Base-by-base conservation (phyloP, 2,797 vertebrate genomes). In the Sebastes nivosus region DNA sequence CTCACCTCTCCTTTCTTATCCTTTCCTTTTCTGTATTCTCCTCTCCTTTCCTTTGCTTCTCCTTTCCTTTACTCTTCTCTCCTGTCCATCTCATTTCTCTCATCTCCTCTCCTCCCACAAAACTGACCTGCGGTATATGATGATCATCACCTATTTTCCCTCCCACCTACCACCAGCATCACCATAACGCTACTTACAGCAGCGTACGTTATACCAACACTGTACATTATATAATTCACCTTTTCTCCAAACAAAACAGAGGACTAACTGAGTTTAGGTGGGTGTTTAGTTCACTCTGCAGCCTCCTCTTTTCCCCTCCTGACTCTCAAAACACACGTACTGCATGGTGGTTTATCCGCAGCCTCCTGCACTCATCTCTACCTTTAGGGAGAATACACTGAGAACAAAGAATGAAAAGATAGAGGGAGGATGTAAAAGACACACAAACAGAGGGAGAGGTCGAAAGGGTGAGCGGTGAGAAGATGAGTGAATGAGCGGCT, bases 401-500 rank as follows among this genome's bases (percentile, higher is more conserved):
- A 30, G 73, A 77, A 86, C 72, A 87, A 69, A 81, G 67, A 65
- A 13, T 46, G 27, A 61, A 46, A 68, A 32, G 74, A 36, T 1
- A 64, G 65, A 75, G 58, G 74, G 67, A 77, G 63, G 63, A 25
- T 63, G 52, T 79, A 74, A 80, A 86, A 80, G 78, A 76, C 81
- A 58, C 36, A 27, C 6, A 0, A 67, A 77, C 38, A 73, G 77
- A 79, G 70, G 42, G 79, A 34, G 66, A 79, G 82, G 82, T 85
- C 76, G 55, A 66, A 66, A 64, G 79, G 64, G 5, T 67, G 64
- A 50, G 67, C 5, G 10, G 46, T 32, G 57, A 65, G 72, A 78
- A 38, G 79, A 82, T 55, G 87, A 67, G 72, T 68, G 66, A 87
- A 80, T 73, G 67, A 77, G 32, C 1, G 11, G 54, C 36, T 34